These are phyloP conservation scores for Omphaloscelis lunosa DNA, from an alignment of 2,888 invertebrate species.

Conservation along the genomic window DNA sequence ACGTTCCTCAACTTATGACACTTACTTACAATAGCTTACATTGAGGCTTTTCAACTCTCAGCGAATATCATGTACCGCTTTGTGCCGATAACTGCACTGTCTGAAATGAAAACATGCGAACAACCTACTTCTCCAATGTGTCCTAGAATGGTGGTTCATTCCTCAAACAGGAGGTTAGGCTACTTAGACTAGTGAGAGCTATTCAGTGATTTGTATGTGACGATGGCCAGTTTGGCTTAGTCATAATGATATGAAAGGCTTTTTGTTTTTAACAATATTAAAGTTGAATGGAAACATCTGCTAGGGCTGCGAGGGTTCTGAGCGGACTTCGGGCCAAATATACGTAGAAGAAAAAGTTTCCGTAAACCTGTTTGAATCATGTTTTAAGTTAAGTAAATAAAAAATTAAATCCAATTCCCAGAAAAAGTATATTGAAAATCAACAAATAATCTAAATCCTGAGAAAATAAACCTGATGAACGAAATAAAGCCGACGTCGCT, in stretches of 20 bases:
- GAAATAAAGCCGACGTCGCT: constrained; percentile 65
- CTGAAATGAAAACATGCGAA: constrained; percentile 5
- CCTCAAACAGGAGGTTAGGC: not conserved
- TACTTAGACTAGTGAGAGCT: not conserved
- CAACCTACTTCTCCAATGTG: not conserved
- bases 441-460: not conserved
- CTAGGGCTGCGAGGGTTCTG: not conserved
- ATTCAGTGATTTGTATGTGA: constrained; percentile 5
- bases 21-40: constrained; percentile 47
- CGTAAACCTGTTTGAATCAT: not conserved
- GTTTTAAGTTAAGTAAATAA: too few species aligned
- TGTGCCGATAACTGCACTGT: constrained; percentile 9
- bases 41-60: constrained; percentile 48
- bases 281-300: not conserved
- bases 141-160: not conserved
- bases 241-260: not conserved
- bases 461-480: constrained; percentile 15
- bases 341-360: not conserved
- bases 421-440: not conserved
- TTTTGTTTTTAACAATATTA: not conserved
- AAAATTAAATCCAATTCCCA: too few species aligned
- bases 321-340: not conserved
- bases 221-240: not conserved
- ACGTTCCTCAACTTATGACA: constrained; percentile 63
- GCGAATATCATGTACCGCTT: constrained; percentile 9